phyloP scores from a whole-genome alignment of 2,888 invertebrate species.

The Polietes domitor region DNA sequence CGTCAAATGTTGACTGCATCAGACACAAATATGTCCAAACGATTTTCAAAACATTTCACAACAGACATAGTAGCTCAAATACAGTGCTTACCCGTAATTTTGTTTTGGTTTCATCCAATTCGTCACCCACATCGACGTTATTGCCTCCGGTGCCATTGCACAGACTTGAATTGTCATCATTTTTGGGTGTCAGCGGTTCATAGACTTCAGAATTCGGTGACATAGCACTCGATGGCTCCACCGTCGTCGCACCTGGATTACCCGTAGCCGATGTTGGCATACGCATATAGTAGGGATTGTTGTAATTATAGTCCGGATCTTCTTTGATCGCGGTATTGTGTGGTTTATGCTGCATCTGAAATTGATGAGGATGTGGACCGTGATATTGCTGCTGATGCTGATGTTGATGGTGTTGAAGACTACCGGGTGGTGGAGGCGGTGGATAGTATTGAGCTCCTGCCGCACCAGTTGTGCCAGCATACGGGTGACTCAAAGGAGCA shows the following conservation, averaged over 20 bases:
- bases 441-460: slow-evolving; percentile 35
- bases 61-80: too few relatives aligned
- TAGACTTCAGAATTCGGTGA: slow-evolving; percentile 68
- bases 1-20: too few relatives aligned
- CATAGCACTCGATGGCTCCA: slow-evolving; percentile 47
- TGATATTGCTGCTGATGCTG: slow-evolving; percentile 50
- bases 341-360: slow-evolving; percentile 48
- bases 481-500: slow-evolving; percentile 33
- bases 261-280: slow-evolving; percentile 39
- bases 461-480: slow-evolving; percentile 27
- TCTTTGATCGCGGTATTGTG: slow-evolving; percentile 45
- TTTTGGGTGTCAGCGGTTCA: slow-evolving; percentile 75
- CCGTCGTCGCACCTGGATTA: slow-evolving; percentile 20
- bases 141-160: slow-evolving; percentile 68
- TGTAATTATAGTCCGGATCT: slow-evolving; percentile 32
- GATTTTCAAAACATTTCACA: too few relatives aligned
- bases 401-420: slow-evolving; percentile 38
- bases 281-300: slow-evolving; percentile 48
- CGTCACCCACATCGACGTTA: slow-evolving; percentile 69
- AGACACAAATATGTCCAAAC: too few relatives aligned
- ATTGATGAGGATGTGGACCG: slow-evolving; percentile 44
- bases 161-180: slow-evolving; percentile 73
- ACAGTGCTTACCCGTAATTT: slow-evolving; percentile 71
- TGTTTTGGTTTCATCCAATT: slow-evolving; percentile 72
- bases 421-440: slow-evolving; percentile 19